Conservation (phyloP, 1,140 invertebrate species). For the Streblospio benedicti region DNA sequence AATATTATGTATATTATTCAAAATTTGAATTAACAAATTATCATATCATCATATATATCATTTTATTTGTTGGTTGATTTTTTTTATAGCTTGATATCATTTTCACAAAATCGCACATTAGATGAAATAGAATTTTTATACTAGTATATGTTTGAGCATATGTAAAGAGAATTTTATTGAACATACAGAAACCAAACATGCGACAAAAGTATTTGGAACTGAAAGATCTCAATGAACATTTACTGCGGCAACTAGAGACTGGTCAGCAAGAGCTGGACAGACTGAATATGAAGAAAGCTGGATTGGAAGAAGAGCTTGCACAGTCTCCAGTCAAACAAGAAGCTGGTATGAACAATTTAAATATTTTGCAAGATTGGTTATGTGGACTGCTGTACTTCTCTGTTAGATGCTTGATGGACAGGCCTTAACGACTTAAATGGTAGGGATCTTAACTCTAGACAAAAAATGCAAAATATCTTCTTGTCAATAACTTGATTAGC, state of each 20-base stretch:
- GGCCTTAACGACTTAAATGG: no score
- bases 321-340: conserved; percentile 62
- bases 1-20: conserved; percentile 9
- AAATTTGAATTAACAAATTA: neutral
- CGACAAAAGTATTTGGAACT: conserved; percentile 52
- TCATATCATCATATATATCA: no score
- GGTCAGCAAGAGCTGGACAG: conserved; percentile 56
- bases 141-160: neutral
- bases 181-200: conserved; percentile 43
- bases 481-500: no score
- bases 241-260: conserved; percentile 56
- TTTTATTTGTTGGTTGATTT: no score
- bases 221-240: conserved; percentile 49
- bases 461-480: no score
- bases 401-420: no score
- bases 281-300: conserved; percentile 57
- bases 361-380: neutral
- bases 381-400: neutral
- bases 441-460: no score
- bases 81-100: no score
- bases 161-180: neutral
- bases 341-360: conserved; percentile 44
- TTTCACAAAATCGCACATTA: no score
- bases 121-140: no score
- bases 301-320: conserved; percentile 63